phyloP scores from a whole-genome alignment of 2,888 invertebrate genomes.

The Cylindroiulus punctatus region DNA sequence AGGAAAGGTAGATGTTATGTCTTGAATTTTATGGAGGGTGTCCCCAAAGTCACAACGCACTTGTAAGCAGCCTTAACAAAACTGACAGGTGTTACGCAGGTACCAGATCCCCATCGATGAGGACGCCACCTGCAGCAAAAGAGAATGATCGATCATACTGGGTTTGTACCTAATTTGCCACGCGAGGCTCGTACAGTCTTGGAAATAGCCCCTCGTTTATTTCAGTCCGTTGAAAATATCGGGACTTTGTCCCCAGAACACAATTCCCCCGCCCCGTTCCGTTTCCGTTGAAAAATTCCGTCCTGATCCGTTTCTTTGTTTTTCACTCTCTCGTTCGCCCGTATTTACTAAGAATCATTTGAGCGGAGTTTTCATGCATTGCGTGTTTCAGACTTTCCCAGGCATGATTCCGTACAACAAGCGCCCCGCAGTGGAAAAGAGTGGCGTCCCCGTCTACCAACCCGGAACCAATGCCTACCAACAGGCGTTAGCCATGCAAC shows the following conservation, averaged over 20 bases:
- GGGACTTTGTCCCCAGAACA: slow-evolving; percentile 1
- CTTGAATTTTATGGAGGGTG: no score
- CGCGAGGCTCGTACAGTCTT: not conserved
- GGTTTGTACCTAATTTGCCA: not conserved
- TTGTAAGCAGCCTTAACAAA: no score
- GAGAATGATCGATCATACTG: not conserved
- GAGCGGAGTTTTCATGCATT: slow-evolving; percentile 55
- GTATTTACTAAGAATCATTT: slow-evolving; percentile 48
- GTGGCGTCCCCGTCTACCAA: slow-evolving; percentile 95
- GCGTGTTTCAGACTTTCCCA: slow-evolving; percentile 81
- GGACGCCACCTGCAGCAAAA: not conserved
- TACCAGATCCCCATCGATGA: not conserved
- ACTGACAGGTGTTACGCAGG: no score
- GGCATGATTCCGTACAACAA: slow-evolving; percentile 96
- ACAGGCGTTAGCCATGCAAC: slow-evolving; percentile 87
- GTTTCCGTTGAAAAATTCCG: slow-evolving; percentile 32
- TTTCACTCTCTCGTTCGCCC: not conserved
- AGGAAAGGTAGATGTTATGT: no score
- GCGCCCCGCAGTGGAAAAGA: slow-evolving; percentile 91
- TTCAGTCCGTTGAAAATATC: slow-evolving; percentile 22
- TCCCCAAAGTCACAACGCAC: no score
- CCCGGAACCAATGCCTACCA: slow-evolving; percentile 78
- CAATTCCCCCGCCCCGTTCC: slow-evolving; percentile 9
- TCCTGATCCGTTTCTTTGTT: slow-evolving; percentile 7
- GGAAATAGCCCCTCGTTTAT: slow-evolving; percentile 43